Percentiles rank a stretch among this genome's conserved stretches.
Evolutionary conservation across 2,113 vertebrate genomes (phyloP).

Genomic region (Machaerirhynchus nigripectus): DNA sequence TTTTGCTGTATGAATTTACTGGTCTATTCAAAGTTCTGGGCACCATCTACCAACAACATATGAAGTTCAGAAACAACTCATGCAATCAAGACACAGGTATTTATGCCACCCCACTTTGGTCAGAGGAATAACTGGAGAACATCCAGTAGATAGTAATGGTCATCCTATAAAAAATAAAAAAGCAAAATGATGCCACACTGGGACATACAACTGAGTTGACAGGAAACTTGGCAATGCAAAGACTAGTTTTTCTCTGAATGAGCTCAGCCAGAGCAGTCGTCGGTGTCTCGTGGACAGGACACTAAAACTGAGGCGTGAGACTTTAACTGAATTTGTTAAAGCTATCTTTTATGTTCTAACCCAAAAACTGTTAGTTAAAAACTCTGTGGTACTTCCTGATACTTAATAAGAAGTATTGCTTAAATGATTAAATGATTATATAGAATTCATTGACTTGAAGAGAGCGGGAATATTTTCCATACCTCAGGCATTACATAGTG

Average conservation of each 20-base stretch:
- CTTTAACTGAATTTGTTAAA: background rate
- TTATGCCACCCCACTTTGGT: background rate
- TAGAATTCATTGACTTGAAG: background rate
- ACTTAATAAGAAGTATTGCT: background rate
- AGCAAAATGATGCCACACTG: background rate
- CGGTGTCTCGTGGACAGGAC: fast-evolving
- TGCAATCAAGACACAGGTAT: background rate
- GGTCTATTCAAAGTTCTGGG: background rate
- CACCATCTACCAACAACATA: background rate
- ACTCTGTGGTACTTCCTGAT: background rate
- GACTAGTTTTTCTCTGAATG: background rate
- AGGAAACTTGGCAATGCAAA: background rate
- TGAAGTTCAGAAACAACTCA: background rate
- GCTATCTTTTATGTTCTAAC: background rate
- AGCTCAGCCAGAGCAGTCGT: background rate
- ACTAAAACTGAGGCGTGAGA: background rate
- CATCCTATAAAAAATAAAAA: background rate
- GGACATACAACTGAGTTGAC: background rate
- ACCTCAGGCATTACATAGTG: background rate
- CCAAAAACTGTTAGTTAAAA: background rate
- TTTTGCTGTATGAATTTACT: background rate
- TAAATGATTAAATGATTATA: background rate
- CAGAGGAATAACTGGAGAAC: background rate
- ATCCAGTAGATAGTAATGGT: background rate
- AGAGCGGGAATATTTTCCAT: background rate